phyloP scores from a whole-genome alignment of 1,140 invertebrate genomes.

The Cotesia chilonis region DNA sequence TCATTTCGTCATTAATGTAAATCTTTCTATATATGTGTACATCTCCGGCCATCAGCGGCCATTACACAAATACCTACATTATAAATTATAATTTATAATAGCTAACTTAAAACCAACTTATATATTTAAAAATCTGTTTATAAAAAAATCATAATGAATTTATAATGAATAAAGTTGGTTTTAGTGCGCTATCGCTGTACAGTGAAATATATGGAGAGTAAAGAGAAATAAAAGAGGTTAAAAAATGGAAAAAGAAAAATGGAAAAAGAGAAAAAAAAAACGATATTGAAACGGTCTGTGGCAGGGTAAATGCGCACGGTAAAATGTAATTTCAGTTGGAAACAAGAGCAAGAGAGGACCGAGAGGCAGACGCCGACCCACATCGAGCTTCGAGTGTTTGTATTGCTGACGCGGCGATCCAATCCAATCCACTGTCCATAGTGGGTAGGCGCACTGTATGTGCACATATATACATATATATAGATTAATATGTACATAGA shows the following conservation, averaged over 20 bases:
- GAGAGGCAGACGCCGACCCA: constrained; percentile 51
- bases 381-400: constrained; percentile 64
- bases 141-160: no score
- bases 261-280: constrained; percentile 46
- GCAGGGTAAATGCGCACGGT: constrained; percentile 48
- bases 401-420: constrained; percentile 66
- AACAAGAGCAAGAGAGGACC: constrained; percentile 57
- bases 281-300: constrained; percentile 48
- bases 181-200: background rate
- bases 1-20: constrained; percentile 2
- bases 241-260: constrained; percentile 45
- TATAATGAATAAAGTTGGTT: no score
- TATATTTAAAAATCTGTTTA: no score
- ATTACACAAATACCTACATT: background rate
- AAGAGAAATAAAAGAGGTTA: constrained; percentile 21
- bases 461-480: constrained; percentile 41
- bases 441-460: constrained; percentile 47
- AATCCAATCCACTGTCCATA: constrained; percentile 60
- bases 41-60: background rate
- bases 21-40: background rate
- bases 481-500: constrained; percentile 15
- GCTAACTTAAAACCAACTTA: no score
- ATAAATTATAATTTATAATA: no score
- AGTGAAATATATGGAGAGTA: background rate
- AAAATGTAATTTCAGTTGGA: constrained; percentile 66